These are phyloP conservation scores for Garrulus glandarius DNA, from an alignment of 2,797 vertebrate species.

Conservation along the genomic window DNA sequence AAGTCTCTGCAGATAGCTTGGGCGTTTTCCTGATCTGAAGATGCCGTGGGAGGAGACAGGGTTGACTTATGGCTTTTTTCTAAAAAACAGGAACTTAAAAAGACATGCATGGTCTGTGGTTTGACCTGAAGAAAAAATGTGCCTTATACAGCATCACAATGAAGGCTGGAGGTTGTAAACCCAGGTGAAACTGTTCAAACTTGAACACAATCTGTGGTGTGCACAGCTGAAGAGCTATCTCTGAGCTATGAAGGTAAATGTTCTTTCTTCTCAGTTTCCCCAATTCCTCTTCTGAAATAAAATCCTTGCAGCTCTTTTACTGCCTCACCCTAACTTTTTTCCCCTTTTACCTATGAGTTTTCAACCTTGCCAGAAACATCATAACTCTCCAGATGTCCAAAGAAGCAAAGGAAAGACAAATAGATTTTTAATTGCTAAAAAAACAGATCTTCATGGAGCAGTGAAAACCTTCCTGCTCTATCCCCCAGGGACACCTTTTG, in stretches of 20 bases:
- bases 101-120: not conserved
- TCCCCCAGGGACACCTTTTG: not conserved
- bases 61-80: not conserved
- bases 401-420: not conserved
- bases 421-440: not conserved
- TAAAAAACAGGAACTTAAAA: not conserved
- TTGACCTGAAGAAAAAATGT: not conserved
- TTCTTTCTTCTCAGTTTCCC: not conserved
- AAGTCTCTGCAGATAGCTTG: not conserved
- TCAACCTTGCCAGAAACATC: not conserved
- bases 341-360: not conserved
- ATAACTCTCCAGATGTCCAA: not conserved
- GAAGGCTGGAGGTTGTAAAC: not conserved
- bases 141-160: not conserved
- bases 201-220: not conserved
- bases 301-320: not conserved
- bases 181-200: not conserved
- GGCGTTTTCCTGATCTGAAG: not conserved
- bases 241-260: not conserved
- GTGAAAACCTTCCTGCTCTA: not conserved
- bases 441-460: not conserved
- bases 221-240: not conserved
- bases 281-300: not conserved
- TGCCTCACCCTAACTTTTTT: not conserved
- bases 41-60: not conserved